A percentile compares a stretch with the other conserved stretches of the same genome.
phyloP scores from a whole-genome alignment of 2,797 vertebrate species.

The Sparus aurata region DNA sequence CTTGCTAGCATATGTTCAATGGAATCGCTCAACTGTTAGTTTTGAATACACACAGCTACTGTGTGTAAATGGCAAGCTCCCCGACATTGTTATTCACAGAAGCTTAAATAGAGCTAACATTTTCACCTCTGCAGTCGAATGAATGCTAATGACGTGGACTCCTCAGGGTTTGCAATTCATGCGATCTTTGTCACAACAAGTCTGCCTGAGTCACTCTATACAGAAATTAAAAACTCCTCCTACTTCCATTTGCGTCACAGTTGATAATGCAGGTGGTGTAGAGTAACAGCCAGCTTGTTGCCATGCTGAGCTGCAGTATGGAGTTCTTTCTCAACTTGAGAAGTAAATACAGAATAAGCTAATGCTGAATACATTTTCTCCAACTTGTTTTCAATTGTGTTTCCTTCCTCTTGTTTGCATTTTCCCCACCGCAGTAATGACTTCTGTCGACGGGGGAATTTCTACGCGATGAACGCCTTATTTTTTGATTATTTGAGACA shows the following conservation, averaged over 20 bases:
- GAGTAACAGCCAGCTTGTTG: conserved; percentile 10
- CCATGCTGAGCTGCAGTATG: not conserved
- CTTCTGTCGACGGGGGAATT: conserved; percentile 28
- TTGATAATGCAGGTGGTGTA: not conserved
- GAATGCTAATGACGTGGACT: conserved; percentile 51
- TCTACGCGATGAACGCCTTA: conserved; percentile 40
- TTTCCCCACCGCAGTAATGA: conserved; percentile 42
- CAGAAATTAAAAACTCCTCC: conserved; percentile 25
- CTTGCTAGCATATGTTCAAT: conserved; percentile 11
- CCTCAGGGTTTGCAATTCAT: conserved; percentile 44
- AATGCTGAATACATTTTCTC: conserved; percentile 12
- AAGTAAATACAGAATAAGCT: conserved; percentile 28
- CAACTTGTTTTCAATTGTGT: conserved; percentile 21
- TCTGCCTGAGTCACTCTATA: conserved; percentile 17
- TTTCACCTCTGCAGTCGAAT: conserved; percentile 37
- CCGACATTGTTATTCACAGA: conserved; percentile 22
- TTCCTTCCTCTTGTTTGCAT: conserved; percentile 50
- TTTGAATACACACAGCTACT: conserved; percentile 44
- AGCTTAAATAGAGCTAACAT: conserved; percentile 38
- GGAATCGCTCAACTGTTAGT: conserved; percentile 35
- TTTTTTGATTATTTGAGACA: conserved; percentile 70
- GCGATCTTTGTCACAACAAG: conserved; percentile 26
- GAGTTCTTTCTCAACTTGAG: conserved; percentile 25
- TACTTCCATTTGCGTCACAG: not conserved
- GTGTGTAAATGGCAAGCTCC: conserved; percentile 26